Percentiles rank a stretch among this genome's conserved stretches.
Conservation (phyloP, 2,113 vertebrate species). For the Pachypanchax playfairii region DNA sequence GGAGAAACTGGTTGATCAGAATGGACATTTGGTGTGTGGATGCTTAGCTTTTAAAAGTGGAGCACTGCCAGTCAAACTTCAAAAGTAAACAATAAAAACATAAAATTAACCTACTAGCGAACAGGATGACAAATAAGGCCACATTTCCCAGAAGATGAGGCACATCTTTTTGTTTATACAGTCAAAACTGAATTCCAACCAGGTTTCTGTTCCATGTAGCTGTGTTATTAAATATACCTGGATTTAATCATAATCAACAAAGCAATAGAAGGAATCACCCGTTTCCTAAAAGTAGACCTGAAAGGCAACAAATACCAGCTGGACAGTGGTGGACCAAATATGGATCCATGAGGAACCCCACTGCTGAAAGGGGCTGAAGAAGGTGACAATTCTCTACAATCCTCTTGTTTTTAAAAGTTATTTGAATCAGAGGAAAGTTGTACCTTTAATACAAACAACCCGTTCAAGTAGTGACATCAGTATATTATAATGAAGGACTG, state of each 20-base stretch:
- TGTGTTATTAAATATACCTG: background rate
- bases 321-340: background rate
- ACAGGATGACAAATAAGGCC: background rate
- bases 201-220: background rate
- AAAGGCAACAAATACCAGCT: too few species aligned
- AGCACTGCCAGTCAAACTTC: background rate
- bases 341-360: background rate
- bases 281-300: background rate
- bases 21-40: background rate
- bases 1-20: background rate
- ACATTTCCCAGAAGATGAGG: background rate
- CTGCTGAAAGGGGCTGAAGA: background rate
- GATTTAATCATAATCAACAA: background rate
- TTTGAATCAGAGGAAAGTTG: too few species aligned
- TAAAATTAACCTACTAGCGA: too few species aligned
- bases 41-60: background rate
- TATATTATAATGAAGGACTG: background rate
- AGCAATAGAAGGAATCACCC: background rate
- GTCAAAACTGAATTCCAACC: background rate
- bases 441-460: background rate
- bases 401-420: background rate
- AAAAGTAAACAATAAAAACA: background rate
- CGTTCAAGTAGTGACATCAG: background rate
- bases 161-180: background rate
- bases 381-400: background rate